Conservation (phyloP, 2,888 invertebrate genomes). For the Clepsis dumicolana region DNA sequence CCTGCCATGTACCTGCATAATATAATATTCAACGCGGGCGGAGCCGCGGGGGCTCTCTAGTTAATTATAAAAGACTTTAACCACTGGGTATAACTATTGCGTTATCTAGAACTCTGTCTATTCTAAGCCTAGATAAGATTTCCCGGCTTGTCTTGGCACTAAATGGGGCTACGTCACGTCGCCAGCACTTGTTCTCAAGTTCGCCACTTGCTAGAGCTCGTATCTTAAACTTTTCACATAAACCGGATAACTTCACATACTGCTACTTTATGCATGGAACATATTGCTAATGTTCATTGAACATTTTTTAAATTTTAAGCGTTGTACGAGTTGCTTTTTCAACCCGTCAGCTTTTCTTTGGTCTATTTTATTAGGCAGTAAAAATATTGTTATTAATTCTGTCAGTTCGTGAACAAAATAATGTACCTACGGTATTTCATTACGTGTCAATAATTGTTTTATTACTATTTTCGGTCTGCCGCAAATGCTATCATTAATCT, state of each 20-base stretch:
- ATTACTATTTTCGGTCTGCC: no score
- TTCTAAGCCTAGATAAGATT: slow-evolving; percentile 31
- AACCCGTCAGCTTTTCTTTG: background rate
- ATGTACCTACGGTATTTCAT: no score
- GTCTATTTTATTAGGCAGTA: no score
- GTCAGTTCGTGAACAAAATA: no score
- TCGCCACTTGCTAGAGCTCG: slow-evolving; percentile 60
- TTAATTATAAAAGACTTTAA: background rate
- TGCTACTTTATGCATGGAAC: slow-evolving; percentile 62
- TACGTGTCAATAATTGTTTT: no score
- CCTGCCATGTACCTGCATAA: no score
- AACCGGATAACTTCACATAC: slow-evolving; percentile 76
- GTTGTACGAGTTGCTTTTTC: background rate
- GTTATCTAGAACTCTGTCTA: slow-evolving; percentile 6
- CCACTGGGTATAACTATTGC: background rate
- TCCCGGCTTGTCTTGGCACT: slow-evolving; percentile 46
- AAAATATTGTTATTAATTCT: no score
- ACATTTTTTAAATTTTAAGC: slow-evolving; percentile 45
- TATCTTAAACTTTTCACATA: slow-evolving; percentile 81
- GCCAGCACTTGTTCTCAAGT: slow-evolving; percentile 75
- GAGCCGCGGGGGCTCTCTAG: no score
- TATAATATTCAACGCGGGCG: background rate
- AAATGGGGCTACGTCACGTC: slow-evolving; percentile 75
- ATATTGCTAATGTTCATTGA: slow-evolving; percentile 73
- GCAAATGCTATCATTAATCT: background rate